Conservation (phyloP, 2,888 invertebrate species). For the Mimumesa dahlbomi region DNA sequence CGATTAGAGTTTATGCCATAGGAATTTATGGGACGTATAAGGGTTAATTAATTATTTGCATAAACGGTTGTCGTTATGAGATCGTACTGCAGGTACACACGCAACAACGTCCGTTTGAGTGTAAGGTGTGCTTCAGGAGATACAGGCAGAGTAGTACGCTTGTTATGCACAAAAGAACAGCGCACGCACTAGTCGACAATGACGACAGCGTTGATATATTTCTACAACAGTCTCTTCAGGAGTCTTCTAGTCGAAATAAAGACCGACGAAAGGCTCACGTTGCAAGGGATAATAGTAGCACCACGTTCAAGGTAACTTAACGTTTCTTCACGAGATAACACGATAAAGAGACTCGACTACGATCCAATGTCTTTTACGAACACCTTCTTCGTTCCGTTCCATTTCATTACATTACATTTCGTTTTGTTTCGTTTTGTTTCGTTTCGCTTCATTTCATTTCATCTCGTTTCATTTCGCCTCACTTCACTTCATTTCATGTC, state of each 20-base stretch:
- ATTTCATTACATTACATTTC: too few species aligned
- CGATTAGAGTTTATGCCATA: too few species aligned
- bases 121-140: constrained; percentile 83
- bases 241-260: constrained; percentile 41
- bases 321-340: too few species aligned
- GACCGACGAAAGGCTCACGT: constrained; percentile 40
- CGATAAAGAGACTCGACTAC: too few species aligned
- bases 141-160: constrained; percentile 84
- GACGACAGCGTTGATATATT: constrained; percentile 78
- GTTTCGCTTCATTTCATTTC: too few species aligned
- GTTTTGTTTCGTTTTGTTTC: too few species aligned
- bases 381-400: too few species aligned
- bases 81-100: constrained; percentile 81
- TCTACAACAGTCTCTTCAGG: constrained; percentile 53
- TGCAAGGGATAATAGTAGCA: constrained; percentile 42
- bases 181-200: constrained; percentile 81
- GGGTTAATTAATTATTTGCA: neutral
- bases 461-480: too few species aligned
- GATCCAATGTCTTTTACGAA: too few species aligned
- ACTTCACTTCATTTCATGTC: too few species aligned
- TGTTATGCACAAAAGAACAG: constrained; percentile 83
- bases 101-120: constrained; percentile 83
- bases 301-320: constrained; percentile 32
- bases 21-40: too few species aligned
- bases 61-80: neutral